These are phyloP conservation scores for Sphaeridia pumilis DNA, from an alignment of 2,888 invertebrate species.

Conservation along the genomic window DNA sequence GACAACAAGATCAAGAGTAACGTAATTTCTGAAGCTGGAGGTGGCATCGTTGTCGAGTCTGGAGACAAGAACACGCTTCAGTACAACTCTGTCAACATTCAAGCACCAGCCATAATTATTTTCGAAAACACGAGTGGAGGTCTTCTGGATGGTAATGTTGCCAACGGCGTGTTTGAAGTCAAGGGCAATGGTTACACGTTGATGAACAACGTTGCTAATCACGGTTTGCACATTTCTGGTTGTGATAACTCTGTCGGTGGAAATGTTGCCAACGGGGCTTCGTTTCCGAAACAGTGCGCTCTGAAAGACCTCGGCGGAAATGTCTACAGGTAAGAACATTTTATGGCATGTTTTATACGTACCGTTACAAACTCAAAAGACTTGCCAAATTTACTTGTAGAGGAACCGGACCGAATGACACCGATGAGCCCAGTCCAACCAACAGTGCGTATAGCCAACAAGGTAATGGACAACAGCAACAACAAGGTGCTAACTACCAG, in stretches of 20 bases:
- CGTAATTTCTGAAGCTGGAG: conserved; percentile 32
- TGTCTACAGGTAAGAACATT: conserved; percentile 11
- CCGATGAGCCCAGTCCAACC: conserved; percentile 25
- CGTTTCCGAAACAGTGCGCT: conserved; percentile 27
- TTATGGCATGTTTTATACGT: no score
- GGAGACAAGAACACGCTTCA: conserved; percentile 18
- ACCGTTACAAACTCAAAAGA: not conserved
- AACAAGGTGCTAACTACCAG: no score
- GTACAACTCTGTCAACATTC: conserved; percentile 34
- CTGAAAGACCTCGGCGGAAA: conserved; percentile 15
- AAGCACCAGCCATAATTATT: conserved; percentile 32
- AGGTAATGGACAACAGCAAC: no score
- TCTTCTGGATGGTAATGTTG: conserved; percentile 29
- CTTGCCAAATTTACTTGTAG: conserved; percentile 17
- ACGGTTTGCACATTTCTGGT: conserved; percentile 27
- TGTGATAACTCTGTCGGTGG: conserved; percentile 29
- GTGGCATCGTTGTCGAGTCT: conserved; percentile 29
- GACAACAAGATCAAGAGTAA: conserved; percentile 31
- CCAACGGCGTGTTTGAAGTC: conserved; percentile 29
- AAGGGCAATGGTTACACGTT: conserved; percentile 27
- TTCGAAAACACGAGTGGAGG: conserved; percentile 29
- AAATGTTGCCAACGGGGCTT: conserved; percentile 30
- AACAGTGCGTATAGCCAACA: not conserved
- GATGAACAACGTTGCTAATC: conserved; percentile 30
- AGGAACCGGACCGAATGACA: conserved; percentile 32